Percentiles rank a stretch among this genome's conserved stretches.
phyloP scores from a whole-genome alignment of 2,888 invertebrate species.

The Cephus nigrinus region DNA sequence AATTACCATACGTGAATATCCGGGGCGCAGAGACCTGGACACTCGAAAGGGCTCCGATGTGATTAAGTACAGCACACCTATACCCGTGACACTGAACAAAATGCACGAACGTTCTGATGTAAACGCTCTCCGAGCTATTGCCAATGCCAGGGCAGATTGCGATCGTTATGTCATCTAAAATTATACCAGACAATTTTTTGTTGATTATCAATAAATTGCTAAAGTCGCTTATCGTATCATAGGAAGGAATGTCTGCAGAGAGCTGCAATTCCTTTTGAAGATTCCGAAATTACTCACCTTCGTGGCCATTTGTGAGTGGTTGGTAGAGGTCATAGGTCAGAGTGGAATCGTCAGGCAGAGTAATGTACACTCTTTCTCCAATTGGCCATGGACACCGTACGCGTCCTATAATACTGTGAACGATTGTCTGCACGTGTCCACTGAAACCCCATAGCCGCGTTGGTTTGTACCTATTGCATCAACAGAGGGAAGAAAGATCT shows the following conservation, averaged over 20 bases:
- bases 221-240: background rate
- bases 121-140: constrained; percentile 93
- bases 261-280: constrained; percentile 2
- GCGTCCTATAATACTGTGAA: constrained; percentile 89
- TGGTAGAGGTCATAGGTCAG: constrained; percentile 94
- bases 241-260: background rate
- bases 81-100: constrained; percentile 93
- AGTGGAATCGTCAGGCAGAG: constrained; percentile 86
- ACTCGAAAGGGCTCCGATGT: constrained; percentile 88
- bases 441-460: constrained; percentile 95
- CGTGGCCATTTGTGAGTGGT: constrained; percentile 77
- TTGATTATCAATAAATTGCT: background rate
- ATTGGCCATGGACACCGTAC: constrained; percentile 90
- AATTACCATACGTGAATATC: constrained; percentile 92
- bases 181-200: background rate
- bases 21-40: constrained; percentile 88
- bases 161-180: constrained; percentile 85
- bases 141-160: constrained; percentile 94
- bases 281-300: constrained; percentile 69
- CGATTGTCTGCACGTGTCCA: constrained; percentile 93
- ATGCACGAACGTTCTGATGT: constrained; percentile 92
- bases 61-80: constrained; percentile 92
- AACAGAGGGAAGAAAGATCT: background rate
- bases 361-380: constrained; percentile 82
- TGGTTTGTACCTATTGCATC: constrained; percentile 79